Percentiles rank a stretch among this genome's conserved stretches.
Conservation (phyloP, 2,797 vertebrate species). For the Alouatta caraya region DNA sequence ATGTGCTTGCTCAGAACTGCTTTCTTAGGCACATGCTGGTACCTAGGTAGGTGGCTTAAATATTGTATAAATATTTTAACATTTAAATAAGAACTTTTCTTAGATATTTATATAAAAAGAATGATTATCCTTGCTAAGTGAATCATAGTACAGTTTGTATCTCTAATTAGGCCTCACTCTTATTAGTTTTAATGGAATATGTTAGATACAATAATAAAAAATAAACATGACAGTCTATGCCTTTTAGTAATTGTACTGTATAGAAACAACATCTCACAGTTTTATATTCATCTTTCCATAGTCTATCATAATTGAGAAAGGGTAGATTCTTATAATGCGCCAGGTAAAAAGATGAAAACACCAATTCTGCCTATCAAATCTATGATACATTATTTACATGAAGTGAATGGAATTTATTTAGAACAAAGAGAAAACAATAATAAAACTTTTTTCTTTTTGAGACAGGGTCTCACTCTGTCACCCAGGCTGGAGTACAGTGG, state of each 20-base stretch:
- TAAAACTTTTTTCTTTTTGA: background rate
- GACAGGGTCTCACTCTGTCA: background rate
- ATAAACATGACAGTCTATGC: background rate
- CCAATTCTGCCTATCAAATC: background rate
- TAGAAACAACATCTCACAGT: background rate
- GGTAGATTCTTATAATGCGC: background rate
- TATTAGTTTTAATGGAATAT: slow-evolving; percentile 19
- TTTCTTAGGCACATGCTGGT: background rate
- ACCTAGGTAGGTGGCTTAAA: background rate
- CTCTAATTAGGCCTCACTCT: background rate
- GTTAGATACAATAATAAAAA: slow-evolving; percentile 26
- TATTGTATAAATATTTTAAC: slow-evolving; percentile 1
- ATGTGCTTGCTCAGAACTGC: background rate
- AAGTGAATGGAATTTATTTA: slow-evolving; percentile 13
- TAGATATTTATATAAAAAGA: slow-evolving; percentile 40
- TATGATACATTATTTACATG: background rate
- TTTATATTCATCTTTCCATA: background rate
- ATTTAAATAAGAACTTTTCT: slow-evolving; percentile 27
- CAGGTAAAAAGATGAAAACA: background rate
- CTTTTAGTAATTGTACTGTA: slow-evolving; percentile 27
- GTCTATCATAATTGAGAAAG: background rate
- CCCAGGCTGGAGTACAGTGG: background rate
- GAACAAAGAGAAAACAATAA: slow-evolving; percentile 7
- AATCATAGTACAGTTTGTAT: background rate
- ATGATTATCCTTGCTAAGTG: slow-evolving; percentile 11